Evolutionary conservation across 2,888 invertebrate species (phyloP).

Genomic region (Nebria brevicollis): DNA sequence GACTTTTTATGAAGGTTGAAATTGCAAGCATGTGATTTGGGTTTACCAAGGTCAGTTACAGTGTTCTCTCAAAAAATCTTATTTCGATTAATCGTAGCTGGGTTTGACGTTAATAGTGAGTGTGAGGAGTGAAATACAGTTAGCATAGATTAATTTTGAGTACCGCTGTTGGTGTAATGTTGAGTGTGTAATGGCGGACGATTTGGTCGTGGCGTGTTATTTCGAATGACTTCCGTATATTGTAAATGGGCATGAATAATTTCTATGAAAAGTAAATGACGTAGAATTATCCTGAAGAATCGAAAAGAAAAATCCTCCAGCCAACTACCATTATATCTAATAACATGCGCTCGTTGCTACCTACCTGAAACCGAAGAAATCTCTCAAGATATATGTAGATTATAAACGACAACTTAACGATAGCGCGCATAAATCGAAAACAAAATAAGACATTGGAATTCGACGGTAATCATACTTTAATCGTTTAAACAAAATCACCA

Average conservation of each 20-base stretch:
- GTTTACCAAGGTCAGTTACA: not conserved
- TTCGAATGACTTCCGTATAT: constrained; percentile 40
- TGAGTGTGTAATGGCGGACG: constrained; percentile 9
- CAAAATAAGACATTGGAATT: not conserved
- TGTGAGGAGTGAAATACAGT: too few species aligned
- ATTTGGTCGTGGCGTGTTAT: constrained; percentile 25
- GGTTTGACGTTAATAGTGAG: too few species aligned
- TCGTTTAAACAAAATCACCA: not conserved
- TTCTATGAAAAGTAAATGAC: constrained; percentile 45
- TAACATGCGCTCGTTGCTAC: constrained; percentile 1
- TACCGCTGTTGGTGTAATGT: not conserved
- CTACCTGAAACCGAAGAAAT: not conserved
- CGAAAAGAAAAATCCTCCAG: constrained; percentile 34
- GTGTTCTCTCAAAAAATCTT: not conserved
- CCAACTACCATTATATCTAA: constrained; percentile 8
- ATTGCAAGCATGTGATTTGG: not conserved
- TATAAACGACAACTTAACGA: not conserved
- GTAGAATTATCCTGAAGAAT: constrained; percentile 34
- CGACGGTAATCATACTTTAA: not conserved
- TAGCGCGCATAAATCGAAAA: not conserved
- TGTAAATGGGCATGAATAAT: constrained; percentile 44
- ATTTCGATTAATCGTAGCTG: too few species aligned
- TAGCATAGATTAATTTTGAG: not conserved
- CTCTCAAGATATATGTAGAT: not conserved
- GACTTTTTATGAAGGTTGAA: not conserved